Percentiles rank a stretch among this genome's conserved stretches.
phyloP scores from a whole-genome alignment of 2,888 invertebrate genomes.

The Ectobius pallidus region DNA sequence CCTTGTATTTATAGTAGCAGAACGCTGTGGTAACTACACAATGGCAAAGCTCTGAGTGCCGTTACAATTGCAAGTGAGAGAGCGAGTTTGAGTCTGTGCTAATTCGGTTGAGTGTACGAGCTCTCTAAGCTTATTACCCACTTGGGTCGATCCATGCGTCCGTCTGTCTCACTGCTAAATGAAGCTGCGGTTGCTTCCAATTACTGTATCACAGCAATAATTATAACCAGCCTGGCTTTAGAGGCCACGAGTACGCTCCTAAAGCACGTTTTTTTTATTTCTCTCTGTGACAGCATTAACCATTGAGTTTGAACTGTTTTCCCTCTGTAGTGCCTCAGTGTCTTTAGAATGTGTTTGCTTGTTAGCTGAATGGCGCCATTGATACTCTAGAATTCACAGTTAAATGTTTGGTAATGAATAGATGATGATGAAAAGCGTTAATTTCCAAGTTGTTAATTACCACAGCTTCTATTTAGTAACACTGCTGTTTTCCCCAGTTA shows the following conservation, averaged over 20 bases:
- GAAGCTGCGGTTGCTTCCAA: slow-evolving; percentile 29
- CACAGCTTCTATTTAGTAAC: slow-evolving; percentile 16
- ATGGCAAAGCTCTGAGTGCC: not conserved
- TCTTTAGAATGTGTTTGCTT: slow-evolving; percentile 3
- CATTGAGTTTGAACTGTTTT: not conserved
- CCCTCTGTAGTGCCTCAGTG: slow-evolving; percentile 5
- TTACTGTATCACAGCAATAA: slow-evolving; percentile 32
- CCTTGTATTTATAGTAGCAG: too few relatives aligned
- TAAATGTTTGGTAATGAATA: slow-evolving; percentile 31
- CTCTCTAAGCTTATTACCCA: slow-evolving; percentile 2
- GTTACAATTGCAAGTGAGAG: not conserved
- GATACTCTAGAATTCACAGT: slow-evolving; percentile 22
- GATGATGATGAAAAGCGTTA: slow-evolving; percentile 30
- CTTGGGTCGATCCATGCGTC: not conserved
- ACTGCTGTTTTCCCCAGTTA: not conserved
- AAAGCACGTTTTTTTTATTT: slow-evolving; percentile 2
- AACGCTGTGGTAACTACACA: not conserved
- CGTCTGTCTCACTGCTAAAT: slow-evolving; percentile 17
- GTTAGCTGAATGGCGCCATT: slow-evolving; percentile 8
- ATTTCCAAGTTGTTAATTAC: slow-evolving; percentile 35
- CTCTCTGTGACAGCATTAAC: slow-evolving; percentile 11
- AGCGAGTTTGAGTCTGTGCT: not conserved
- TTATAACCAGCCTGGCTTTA: slow-evolving; percentile 31
- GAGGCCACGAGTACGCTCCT: not conserved
- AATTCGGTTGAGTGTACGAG: slow-evolving; percentile 2